Conservation (phyloP, 2,113 vertebrate species). For the Seriola rivoliana region DNA sequence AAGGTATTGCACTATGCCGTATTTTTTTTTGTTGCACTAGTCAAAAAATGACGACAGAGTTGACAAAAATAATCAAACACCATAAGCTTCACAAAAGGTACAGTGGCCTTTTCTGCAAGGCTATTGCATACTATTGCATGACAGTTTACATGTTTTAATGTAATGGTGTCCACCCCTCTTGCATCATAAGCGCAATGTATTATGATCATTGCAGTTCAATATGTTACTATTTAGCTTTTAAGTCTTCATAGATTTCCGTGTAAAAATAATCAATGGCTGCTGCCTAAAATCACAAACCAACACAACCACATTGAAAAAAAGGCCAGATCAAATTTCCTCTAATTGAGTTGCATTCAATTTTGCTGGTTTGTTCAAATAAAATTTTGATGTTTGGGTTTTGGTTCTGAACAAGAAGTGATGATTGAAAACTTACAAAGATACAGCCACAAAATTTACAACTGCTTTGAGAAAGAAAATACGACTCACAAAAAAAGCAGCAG, state of each 20-base stretch:
- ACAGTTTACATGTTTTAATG: conserved; percentile 20
- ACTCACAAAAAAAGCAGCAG: conserved; percentile 4
- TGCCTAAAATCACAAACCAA: conserved; percentile 1
- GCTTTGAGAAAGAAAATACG: not conserved
- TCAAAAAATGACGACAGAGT: conserved; percentile 1
- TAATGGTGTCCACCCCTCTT: not conserved
- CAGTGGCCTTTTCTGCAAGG: not conserved
- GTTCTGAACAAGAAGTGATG: not conserved
- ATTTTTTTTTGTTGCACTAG: not conserved
- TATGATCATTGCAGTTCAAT: conserved; percentile 13
- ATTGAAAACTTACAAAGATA: not conserved
- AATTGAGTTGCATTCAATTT: not conserved
- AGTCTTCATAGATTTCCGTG: not conserved
- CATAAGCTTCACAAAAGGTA: not conserved
- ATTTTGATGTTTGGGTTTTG: not conserved
- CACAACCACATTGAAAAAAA: not conserved
- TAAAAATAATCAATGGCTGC: not conserved
- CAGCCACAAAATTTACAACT: not conserved
- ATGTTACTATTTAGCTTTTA: conserved; percentile 15
- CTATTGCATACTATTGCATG: conserved; percentile 15
- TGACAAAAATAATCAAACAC: not conserved
- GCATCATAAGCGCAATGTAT: conserved; percentile 12
- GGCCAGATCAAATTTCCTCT: not conserved
- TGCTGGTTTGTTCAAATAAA: not conserved
- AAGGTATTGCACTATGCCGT: conserved; percentile 2